Evolutionary conservation across 2,797 vertebrate genomes (phyloP).

Genomic region (Enteromius unitaeniatus): DNA sequence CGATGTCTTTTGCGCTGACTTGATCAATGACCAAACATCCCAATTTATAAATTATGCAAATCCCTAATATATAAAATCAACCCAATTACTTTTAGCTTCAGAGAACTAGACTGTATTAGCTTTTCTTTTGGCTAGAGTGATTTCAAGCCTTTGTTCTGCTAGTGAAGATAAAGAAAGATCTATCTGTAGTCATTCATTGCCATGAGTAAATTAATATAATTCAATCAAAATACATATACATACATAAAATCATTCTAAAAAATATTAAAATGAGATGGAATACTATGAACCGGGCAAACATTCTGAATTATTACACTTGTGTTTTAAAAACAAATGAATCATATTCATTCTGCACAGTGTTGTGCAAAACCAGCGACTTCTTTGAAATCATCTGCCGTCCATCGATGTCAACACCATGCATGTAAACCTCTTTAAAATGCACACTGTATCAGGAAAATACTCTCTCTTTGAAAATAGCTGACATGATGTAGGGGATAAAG

Average conservation of each 20-base stretch:
- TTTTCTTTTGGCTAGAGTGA: neutral
- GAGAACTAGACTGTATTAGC: neutral
- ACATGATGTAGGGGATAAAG: conserved; percentile 70
- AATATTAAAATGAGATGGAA: conserved; percentile 29
- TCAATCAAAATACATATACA: conserved; percentile 51
- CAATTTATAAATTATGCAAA: neutral
- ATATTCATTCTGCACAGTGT: conserved; percentile 16
- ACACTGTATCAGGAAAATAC: conserved; percentile 76
- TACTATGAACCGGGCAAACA: conserved; percentile 1
- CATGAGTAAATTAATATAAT: conserved; percentile 45
- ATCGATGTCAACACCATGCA: conserved; percentile 76
- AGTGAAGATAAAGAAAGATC: neutral
- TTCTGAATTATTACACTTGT: conserved; percentile 17
- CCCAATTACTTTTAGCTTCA: neutral
- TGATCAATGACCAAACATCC: neutral
- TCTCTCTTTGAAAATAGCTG: conserved; percentile 73
- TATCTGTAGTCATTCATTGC: conserved; percentile 2
- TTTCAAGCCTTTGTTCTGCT: neutral
- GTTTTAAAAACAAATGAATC: conserved; percentile 23
- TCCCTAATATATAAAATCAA: neutral
- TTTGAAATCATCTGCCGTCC: conserved; percentile 67
- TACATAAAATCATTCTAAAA: conserved; percentile 47
- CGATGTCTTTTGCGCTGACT: too few relatives aligned
- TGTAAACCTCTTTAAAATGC: conserved; percentile 70
- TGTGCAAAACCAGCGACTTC: conserved; percentile 36